Evolutionary conservation across 1,140 invertebrate genomes (phyloP).

Genomic region (Bombus picipes): DNA sequence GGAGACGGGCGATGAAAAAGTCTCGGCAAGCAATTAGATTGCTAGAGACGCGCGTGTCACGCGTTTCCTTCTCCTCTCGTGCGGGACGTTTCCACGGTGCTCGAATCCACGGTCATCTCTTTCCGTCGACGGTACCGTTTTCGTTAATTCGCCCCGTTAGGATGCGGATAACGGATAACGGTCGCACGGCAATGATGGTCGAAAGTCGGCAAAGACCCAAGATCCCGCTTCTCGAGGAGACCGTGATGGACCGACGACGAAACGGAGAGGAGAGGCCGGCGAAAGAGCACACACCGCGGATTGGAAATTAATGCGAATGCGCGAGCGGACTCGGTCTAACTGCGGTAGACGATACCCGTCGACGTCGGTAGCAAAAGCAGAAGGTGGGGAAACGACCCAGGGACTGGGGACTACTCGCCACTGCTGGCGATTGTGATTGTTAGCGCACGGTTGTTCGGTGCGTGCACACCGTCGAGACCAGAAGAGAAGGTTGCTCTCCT

Average conservation of each 20-base stretch:
- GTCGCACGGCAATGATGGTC: not conserved
- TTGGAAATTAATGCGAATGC: slow-evolving; percentile 79
- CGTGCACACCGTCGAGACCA: slow-evolving; percentile 10
- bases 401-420: slow-evolving; percentile 33
- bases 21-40: not conserved
- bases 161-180: not conserved
- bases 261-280: slow-evolving; percentile 13
- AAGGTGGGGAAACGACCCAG: slow-evolving; percentile 62
- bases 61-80: not conserved
- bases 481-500: slow-evolving; percentile 49
- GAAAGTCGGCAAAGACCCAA: not conserved
- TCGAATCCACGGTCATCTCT: slow-evolving; percentile 30
- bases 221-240: slow-evolving; percentile 1
- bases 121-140: slow-evolving; percentile 11
- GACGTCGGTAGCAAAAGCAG: slow-evolving; percentile 43
- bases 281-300: slow-evolving; percentile 40
- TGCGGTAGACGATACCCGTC: slow-evolving; percentile 75
- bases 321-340: slow-evolving; percentile 81
- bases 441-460: slow-evolving; percentile 50
- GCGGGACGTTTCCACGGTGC: not conserved
- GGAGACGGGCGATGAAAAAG: not conserved
- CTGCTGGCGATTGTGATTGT: slow-evolving; percentile 68
- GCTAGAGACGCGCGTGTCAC: not conserved
- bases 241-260: not conserved
- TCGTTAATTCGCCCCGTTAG: not conserved